Evolutionary conservation across 2,113 vertebrate genomes (phyloP).

Genomic region (Podarcis raffonei): DNA sequence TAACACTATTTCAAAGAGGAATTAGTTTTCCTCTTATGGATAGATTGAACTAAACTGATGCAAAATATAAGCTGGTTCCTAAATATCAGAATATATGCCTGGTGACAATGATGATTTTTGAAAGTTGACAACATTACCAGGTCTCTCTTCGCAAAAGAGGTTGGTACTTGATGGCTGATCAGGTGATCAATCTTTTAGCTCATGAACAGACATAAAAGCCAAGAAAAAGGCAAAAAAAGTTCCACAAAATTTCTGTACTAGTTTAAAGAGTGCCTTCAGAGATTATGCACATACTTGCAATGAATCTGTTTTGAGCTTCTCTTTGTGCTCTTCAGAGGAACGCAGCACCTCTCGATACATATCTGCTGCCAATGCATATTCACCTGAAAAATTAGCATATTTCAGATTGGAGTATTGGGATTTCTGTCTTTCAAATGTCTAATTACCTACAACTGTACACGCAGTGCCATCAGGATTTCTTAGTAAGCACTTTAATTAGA

Average conservation of each 20-base stretch:
- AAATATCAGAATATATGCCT: background rate
- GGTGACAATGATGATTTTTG: background rate
- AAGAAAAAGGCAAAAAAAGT: background rate
- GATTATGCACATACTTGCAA: conserved; percentile 85
- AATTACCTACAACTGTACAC: background rate
- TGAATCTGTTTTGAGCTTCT: conserved; percentile 94
- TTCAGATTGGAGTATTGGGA: background rate
- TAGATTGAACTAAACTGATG: conserved; percentile 46
- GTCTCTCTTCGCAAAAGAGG: background rate
- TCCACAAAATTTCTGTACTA: background rate
- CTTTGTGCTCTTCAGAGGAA: conserved; percentile 98
- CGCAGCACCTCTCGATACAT: conserved; percentile 94
- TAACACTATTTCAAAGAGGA: background rate
- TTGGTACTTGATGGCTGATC: background rate
- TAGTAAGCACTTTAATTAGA: background rate
- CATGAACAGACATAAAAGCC: background rate
- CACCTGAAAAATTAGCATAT: conserved; percentile 75
- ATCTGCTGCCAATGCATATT: conserved; percentile 85
- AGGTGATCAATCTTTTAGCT: background rate
- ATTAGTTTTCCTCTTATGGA: background rate
- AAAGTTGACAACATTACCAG: background rate
- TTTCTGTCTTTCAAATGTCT: background rate
- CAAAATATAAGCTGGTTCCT: background rate
- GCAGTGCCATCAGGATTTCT: background rate
- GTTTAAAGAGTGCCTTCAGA: conserved; percentile 11